A percentile compares a stretch with the other conserved stretches of the same genome.
Evolutionary conservation across 2,113 vertebrate genomes (phyloP).

Genomic region (Proteles cristata): DNA sequence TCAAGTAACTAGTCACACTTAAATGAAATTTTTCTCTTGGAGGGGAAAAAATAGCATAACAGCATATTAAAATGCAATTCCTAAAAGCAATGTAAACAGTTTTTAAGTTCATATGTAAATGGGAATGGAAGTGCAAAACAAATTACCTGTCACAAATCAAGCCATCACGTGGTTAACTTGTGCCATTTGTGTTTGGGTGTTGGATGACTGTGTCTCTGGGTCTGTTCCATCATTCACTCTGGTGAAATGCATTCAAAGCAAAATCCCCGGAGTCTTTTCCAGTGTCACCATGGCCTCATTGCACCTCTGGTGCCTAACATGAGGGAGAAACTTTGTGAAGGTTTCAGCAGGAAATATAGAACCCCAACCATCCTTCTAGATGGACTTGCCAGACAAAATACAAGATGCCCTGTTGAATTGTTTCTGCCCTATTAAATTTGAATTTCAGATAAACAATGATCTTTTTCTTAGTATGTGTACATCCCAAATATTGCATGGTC

Average conservation of each 20-base stretch:
- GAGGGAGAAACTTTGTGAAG: background rate
- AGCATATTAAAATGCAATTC: constrained; percentile 73
- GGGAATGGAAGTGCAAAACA: constrained; percentile 49
- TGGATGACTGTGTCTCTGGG: background rate
- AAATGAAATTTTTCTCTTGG: constrained; percentile 75
- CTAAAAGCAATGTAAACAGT: constrained; percentile 76
- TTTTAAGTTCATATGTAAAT: constrained; percentile 76
- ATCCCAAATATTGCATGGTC: background rate
- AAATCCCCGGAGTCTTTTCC: background rate
- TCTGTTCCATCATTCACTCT: background rate
- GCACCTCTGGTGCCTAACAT: background rate
- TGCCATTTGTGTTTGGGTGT: background rate
- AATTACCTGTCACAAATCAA: constrained; percentile 48
- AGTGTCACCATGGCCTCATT: background rate
- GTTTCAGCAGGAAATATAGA: background rate
- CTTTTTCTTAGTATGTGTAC: background rate
- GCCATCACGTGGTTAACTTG: background rate
- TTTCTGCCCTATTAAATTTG: background rate
- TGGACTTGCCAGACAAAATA: background rate
- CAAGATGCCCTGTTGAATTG: background rate
- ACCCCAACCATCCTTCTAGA: background rate
- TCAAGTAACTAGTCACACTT: constrained; percentile 73
- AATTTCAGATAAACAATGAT: constrained; percentile 12
- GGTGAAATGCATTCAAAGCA: background rate
- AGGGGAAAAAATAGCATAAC: constrained; percentile 62